Evolutionary conservation across 2,797 vertebrate genomes (phyloP).

Genomic region (Thalassophryne amazonica): DNA sequence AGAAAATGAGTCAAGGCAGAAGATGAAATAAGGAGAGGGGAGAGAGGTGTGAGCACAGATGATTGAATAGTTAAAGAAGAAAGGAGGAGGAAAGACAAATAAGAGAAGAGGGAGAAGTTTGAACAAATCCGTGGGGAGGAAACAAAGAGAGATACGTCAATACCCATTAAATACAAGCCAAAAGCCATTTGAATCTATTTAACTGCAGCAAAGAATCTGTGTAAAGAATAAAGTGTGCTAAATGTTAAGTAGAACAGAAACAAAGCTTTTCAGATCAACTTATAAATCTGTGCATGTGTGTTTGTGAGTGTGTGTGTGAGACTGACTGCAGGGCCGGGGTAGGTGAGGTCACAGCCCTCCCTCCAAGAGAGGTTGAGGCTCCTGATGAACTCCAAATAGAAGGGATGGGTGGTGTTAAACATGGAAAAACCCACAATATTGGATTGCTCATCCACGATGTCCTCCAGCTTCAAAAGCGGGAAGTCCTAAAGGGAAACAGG

Average conservation of each 20-base stretch:
- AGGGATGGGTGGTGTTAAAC: constrained; percentile 90
- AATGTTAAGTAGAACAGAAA: constrained; percentile 36
- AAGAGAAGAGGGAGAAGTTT: constrained; percentile 27
- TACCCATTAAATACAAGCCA: constrained; percentile 62
- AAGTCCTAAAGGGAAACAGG: constrained; percentile 79
- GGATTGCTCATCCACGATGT: constrained; percentile 87
- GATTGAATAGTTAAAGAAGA: constrained; percentile 45
- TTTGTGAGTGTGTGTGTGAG: background rate
- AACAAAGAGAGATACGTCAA: constrained; percentile 63
- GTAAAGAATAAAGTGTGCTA: constrained; percentile 36
- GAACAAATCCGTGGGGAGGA: constrained; percentile 50
- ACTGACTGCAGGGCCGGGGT: constrained; percentile 76
- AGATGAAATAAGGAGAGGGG: constrained; percentile 15
- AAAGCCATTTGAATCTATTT: constrained; percentile 47
- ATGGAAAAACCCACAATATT: constrained; percentile 93
- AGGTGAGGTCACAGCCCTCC: constrained; percentile 87
- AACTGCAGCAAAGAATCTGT: constrained; percentile 52
- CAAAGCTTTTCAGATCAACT: constrained; percentile 40
- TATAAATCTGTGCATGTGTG: constrained; percentile 7
- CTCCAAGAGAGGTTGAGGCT: constrained; percentile 95
- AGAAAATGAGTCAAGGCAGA: constrained; percentile 16
- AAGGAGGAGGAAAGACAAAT: constrained; percentile 8
- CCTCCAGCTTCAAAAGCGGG: constrained; percentile 85
- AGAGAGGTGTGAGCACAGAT: constrained; percentile 7
- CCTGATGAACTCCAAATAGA: constrained; percentile 89